Base-by-base conservation (phyloP, 2,797 vertebrate genomes). In the Dermochelys coriacea region DNA sequence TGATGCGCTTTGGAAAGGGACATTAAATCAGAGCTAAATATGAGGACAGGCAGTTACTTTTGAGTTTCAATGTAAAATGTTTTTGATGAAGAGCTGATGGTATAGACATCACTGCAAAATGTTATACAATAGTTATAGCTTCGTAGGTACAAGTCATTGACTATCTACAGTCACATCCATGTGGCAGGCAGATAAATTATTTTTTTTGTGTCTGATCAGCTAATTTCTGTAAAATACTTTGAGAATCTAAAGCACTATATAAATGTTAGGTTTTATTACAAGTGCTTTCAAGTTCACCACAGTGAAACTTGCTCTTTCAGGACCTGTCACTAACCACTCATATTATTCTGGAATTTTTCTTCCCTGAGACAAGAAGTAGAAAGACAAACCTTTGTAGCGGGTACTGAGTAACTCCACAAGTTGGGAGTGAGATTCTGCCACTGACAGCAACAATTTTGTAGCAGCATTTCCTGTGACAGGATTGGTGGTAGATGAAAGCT, bases 381-480 rank as follows among this genome's bases (percentile, higher is more conserved):
- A 55, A 49, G 12, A 90, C 96, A 92, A 97, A 99, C 99, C 99
- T 99, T 98, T 99, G 97, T 99, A 99, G 86, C 97, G 98, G 80
- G 95, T 77, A 87, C 98, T 97, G 79, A 99, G 94, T 79, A 98
- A 97, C 86, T 95, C 96, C 49, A 98, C 96, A 74, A 98, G 97
- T 59, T 96, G 93, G 71, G 97, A 97, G 96, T 98, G 97, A 91
- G 98, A 97, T 96, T 96, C 97, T 89, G 98, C 97, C 94, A 99
- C 98, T 74, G 98, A 86, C 82, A 99, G 95, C 7, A 99, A 96
- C 4, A 99, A 97, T 90, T 98, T 99, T 89, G 98, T 87, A 31
- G 98, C 98, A 91, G 98, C 97, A 84, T 86, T 98, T 96, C 99
- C 99, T 94, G 99, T 97, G 3, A 96, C 96, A n/a, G 98, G 97